A percentile compares a stretch with the other conserved stretches of the same genome.
These are phyloP conservation scores for Scomber colias DNA, from an alignment of 2,113 vertebrate genomes.

Conservation along the genomic window DNA sequence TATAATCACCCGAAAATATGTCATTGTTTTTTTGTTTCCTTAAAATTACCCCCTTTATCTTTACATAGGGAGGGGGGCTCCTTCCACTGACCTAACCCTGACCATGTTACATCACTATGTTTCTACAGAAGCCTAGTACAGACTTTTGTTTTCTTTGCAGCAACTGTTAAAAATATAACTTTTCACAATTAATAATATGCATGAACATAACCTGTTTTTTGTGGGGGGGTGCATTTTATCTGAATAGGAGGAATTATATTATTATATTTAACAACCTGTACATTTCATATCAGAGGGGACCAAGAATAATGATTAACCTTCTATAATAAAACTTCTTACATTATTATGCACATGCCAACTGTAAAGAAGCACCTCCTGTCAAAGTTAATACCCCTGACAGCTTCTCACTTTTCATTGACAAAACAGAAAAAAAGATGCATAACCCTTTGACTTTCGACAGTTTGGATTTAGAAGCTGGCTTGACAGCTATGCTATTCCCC, in stretches of 20 bases:
- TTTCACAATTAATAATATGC: too few species aligned
- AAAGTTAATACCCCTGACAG: conserved; percentile 70
- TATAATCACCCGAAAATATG: too few species aligned
- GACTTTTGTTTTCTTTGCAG: too few species aligned
- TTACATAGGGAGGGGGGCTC: too few species aligned
- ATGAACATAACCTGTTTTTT: neutral
- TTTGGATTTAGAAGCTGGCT: conserved; percentile 71
- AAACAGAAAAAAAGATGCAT: conserved; percentile 56
- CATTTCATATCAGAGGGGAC: conserved; percentile 50
- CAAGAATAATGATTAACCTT: conserved; percentile 68
- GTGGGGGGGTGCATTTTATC: neutral
- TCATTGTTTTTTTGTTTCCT: too few species aligned
- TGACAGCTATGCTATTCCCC: conserved; percentile 72
- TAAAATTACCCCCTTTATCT: too few species aligned
- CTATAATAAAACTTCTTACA: conserved; percentile 58
- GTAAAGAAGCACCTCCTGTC: conserved; percentile 53
- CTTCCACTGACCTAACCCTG: too few species aligned
- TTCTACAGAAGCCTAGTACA: too few species aligned
- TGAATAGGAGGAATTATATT: conserved; percentile 19
- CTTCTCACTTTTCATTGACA: conserved; percentile 61
- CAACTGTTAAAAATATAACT: too few species aligned
- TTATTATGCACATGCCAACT: conserved; percentile 58
- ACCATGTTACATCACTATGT: too few species aligned
- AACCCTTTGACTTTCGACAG: conserved; percentile 74
- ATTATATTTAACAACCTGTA: conserved; percentile 10